phyloP scores from a whole-genome alignment of 2,888 invertebrate genomes.

The Thereva nobilitata region DNA sequence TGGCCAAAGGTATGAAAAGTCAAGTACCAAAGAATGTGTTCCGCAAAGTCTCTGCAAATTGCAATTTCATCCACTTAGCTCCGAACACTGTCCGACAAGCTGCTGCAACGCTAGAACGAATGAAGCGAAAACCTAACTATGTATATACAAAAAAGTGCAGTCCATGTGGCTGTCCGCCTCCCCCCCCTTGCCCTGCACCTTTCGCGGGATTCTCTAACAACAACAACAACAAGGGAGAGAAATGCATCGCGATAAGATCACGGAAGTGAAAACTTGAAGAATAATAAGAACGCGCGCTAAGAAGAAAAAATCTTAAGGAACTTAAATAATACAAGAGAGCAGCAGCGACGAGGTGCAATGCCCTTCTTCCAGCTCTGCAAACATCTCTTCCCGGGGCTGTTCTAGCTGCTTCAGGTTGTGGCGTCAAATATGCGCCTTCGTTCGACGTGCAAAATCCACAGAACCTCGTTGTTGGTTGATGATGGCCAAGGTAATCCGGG shows the following conservation, averaged over 20 bases:
- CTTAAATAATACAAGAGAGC: constrained; percentile 34
- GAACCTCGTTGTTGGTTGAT: constrained; percentile 1
- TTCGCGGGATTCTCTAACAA: constrained; percentile 16
- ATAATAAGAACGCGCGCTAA: constrained; percentile 23
- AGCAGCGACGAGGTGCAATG: constrained; percentile 35
- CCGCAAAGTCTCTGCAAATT: constrained; percentile 32
- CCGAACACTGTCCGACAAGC: constrained; percentile 23
- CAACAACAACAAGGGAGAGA: constrained; percentile 8
- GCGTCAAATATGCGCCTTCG: constrained; percentile 5
- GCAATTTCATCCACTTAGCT: constrained; percentile 36
- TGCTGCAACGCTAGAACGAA: constrained; percentile 21
- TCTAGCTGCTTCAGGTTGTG: constrained; percentile 2
- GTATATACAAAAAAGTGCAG: neutral
- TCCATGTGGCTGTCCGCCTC: no score
- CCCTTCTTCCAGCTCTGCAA: constrained; percentile 31
- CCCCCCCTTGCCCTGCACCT: neutral
- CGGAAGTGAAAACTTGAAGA: constrained; percentile 35
- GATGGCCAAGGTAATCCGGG: neutral
- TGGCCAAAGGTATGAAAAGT: no score
- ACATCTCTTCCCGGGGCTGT: no score
- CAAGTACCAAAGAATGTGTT: constrained; percentile 15
- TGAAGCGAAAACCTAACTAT: constrained; percentile 27
- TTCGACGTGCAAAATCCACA: constrained; percentile 8
- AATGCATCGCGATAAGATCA: constrained; percentile 34
- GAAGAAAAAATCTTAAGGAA: constrained; percentile 26